Conservation (phyloP, 2,113 vertebrate species). For the Rissa tridactyla region DNA sequence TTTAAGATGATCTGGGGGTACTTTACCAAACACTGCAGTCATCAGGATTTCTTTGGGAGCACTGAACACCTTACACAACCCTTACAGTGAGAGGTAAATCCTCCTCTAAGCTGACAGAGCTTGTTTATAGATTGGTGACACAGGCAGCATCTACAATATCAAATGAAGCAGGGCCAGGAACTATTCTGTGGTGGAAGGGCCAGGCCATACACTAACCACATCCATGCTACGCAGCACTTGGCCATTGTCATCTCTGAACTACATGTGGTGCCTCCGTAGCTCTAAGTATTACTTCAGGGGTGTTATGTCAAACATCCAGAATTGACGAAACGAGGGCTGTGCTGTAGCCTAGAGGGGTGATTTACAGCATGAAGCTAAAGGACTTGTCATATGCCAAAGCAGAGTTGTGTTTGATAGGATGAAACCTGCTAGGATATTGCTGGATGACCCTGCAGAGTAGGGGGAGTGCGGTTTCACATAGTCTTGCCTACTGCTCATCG, state of each 20-base stretch:
- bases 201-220: neutral
- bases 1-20: neutral
- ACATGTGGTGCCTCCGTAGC: neutral
- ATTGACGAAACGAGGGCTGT: neutral
- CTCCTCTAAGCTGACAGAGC: neutral
- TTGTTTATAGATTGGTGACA: neutral
- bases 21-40: neutral
- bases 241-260: accelerated
- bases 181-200: neutral
- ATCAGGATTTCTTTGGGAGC: neutral
- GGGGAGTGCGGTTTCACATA: neutral
- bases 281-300: neutral
- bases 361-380: neutral
- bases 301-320: neutral
- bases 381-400: neutral
- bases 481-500: neutral
- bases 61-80: neutral
- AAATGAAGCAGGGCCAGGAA: neutral
- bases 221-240: neutral
- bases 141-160: neutral
- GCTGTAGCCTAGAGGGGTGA: neutral
- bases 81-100: neutral
- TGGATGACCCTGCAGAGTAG: neutral
- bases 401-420: neutral
- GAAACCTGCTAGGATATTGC: neutral